Evolutionary conservation across 2,113 vertebrate genomes (phyloP).

Genomic region (Regulus satrapa): DNA sequence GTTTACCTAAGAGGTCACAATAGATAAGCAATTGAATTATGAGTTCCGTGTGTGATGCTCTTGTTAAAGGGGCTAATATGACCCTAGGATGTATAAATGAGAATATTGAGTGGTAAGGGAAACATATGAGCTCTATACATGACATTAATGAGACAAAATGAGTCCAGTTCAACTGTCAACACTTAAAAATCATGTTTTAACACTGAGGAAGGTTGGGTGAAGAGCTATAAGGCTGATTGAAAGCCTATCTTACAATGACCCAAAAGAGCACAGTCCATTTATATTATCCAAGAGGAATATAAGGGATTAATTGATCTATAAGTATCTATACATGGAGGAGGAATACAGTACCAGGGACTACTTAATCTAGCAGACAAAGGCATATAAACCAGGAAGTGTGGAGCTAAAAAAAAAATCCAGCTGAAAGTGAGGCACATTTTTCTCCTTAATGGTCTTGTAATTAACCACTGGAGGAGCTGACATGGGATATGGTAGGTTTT

Average conservation of each 20-base stretch:
- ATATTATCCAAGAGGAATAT: background rate
- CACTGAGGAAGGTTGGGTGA: background rate
- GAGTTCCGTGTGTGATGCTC: background rate
- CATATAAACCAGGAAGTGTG: background rate
- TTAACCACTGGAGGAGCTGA: constrained; percentile 20
- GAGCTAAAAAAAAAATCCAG: background rate
- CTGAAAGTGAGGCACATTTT: background rate
- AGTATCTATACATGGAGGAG: background rate
- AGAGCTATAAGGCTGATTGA: background rate
- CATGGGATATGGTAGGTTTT: constrained; percentile 9
- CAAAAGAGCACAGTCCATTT: background rate
- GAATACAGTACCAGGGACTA: background rate
- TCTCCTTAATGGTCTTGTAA: constrained; percentile 27
- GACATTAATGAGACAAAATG: background rate
- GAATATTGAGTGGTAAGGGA: background rate
- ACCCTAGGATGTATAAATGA: background rate
- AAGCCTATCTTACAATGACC: background rate
- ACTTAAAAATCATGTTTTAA: background rate
- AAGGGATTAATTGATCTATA: background rate
- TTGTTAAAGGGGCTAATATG: background rate
- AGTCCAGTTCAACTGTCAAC: background rate
- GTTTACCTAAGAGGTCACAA: background rate
- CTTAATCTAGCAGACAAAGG: background rate
- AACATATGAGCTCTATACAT: background rate
- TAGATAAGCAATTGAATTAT: background rate